Evolutionary conservation across 2,797 vertebrate species (phyloP).

Genomic region (Cichlasoma orientale): DNA sequence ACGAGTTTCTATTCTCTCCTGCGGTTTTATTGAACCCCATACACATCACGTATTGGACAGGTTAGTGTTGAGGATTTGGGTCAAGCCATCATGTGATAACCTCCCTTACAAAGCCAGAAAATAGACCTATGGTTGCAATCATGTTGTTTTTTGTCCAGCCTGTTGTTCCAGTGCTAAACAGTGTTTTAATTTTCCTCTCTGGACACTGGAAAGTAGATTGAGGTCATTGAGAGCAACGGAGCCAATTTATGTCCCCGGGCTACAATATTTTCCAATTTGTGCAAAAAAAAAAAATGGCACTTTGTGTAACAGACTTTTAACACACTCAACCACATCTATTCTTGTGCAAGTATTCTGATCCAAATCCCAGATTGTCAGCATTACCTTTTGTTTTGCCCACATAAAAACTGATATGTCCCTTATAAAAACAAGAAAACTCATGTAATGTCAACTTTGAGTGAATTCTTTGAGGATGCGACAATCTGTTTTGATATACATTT

Average conservation of each 20-base stretch:
- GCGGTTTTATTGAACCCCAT: background rate
- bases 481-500: background rate
- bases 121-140: background rate
- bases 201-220: background rate
- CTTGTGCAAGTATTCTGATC: background rate
- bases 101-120: background rate
- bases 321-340: background rate
- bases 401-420: background rate
- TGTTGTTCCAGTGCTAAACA: background rate
- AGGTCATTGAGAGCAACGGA: background rate
- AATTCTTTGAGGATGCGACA: background rate
- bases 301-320: slow-evolving; percentile 4
- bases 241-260: slow-evolving; percentile 18
- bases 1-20: background rate
- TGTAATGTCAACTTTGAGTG: background rate
- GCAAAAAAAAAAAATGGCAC: background rate
- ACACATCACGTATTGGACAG: background rate
- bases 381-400: background rate
- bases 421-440: background rate
- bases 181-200: background rate
- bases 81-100: background rate
- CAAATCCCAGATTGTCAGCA: background rate
- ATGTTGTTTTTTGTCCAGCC: background rate
- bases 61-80: background rate
- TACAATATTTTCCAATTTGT: slow-evolving; percentile 14